Evolutionary conservation across 2,797 vertebrate species (phyloP), one percentile per base, ranked within the genome.

Genomic region (Vireo griseus): DNA sequence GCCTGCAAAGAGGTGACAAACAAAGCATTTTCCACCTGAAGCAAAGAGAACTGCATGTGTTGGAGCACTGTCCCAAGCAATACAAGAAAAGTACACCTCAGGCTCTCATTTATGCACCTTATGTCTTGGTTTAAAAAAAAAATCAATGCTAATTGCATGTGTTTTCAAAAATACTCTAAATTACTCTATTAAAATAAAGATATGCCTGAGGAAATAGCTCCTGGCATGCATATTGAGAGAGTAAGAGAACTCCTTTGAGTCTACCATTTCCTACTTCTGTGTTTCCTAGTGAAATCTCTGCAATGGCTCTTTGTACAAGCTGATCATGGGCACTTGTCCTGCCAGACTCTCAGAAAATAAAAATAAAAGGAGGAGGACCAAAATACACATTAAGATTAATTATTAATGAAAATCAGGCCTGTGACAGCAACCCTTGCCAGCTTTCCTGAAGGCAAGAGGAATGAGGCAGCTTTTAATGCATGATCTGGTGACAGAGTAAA

Each of bases 81-180:
- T 15, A 35, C 22, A 55, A 54, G 44, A 31, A 62, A 91, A 73
- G 7, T 20, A n/a, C 15, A 42, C 20, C 55, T 42, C 3, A 1
- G 62, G 16, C 20, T 93, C 69, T 81, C 74, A 63, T 73, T 90
- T 79, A 48, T 42, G 39, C 35, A 48, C 47, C 54, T 86, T 44
- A 26, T 42, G 9, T 25, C 22, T 51, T 26, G 37, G 54, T 35
- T 35, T 35, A 71, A 19, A 6, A 71, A 80, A 73, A 59, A 68
- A 57, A 58, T 48, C 42, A 37, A 40, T 9, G 39, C 40, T 95
- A 91, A 95, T 76, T 84, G 74, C 45, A 65, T 77, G 12, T 57
- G 22, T 81, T 95, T 96, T 88, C 16, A 92, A 92, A 92, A 96
- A 89, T 76, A 42, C 58, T 91, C 72, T 59, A 86, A 75, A 88